Conservation (phyloP, 2,113 vertebrate species). For the Phrynosoma platyrhinos region DNA sequence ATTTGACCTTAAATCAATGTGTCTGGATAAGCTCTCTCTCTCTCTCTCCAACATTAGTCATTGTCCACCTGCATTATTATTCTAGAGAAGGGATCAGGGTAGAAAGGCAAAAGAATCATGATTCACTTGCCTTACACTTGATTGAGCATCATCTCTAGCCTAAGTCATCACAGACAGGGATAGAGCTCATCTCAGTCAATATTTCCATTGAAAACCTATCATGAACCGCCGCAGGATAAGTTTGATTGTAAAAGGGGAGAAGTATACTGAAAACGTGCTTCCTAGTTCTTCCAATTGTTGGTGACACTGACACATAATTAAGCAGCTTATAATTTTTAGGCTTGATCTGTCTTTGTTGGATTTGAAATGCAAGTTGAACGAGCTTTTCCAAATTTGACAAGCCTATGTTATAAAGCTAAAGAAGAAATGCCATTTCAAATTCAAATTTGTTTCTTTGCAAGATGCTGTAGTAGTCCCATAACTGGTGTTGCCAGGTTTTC, state of each 20-base stretch:
- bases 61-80: not conserved
- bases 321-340: not conserved
- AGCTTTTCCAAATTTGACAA: not conserved
- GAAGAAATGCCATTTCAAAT: not conserved
- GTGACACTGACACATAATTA: not conserved
- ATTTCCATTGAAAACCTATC: not conserved
- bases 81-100: not conserved
- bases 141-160: not conserved
- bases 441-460: not conserved
- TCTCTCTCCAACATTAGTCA: not conserved
- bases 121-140: not conserved
- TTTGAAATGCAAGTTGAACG: not conserved
- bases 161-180: not conserved
- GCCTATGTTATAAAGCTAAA: not conserved
- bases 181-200: not conserved
- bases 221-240: not conserved
- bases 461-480: not conserved
- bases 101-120: not conserved
- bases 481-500: not conserved
- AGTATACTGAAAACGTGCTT: not conserved
- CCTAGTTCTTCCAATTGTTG: not conserved
- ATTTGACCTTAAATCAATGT: not conserved
- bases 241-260: not conserved
- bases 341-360: not conserved
- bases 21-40: constrained; percentile 2